Conservation (phyloP, 2,888 invertebrate genomes). For the Drosophila kanekoi region DNA sequence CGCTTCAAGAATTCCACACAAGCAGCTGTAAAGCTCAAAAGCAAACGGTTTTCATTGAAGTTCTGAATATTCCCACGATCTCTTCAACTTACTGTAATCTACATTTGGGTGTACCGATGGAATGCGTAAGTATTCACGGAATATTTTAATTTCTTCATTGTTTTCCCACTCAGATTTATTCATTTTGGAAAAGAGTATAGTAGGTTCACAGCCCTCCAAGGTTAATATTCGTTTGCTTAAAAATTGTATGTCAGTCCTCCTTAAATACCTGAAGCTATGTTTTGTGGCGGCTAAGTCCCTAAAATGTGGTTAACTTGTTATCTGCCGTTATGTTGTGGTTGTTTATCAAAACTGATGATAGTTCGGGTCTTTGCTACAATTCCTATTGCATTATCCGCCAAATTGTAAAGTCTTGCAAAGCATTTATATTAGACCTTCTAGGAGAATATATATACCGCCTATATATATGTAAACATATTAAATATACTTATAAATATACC, state of each 20-base stretch:
- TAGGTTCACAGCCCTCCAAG: neutral
- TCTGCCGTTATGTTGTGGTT: slow-evolving; percentile 10
- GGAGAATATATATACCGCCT: no score
- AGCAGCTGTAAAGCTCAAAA: slow-evolving; percentile 86
- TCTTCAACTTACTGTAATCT: slow-evolving; percentile 89
- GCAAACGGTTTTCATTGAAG: neutral
- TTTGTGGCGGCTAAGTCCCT: no score
- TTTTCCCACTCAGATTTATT: slow-evolving; percentile 79
- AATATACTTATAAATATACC: no score
- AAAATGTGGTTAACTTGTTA: slow-evolving; percentile 16
- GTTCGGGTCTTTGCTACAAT: neutral
- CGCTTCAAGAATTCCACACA: slow-evolving; percentile 91
- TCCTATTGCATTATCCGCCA: no score
- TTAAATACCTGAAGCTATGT: slow-evolving; percentile 14
- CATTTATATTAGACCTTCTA: no score
- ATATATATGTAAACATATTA: no score
- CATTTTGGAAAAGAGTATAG: slow-evolving; percentile 36
- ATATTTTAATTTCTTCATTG: slow-evolving; percentile 89
- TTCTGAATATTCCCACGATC: neutral
- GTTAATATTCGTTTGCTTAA: neutral
- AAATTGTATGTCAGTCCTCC: no score
- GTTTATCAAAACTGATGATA: neutral
- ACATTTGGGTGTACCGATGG: slow-evolving; percentile 94
- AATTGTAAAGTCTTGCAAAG: no score
- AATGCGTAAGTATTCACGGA: slow-evolving; percentile 92